Percentiles rank a stretch among this genome's conserved stretches.
phyloP scores from a whole-genome alignment of 2,113 vertebrate species.

The Dromas ardeola region DNA sequence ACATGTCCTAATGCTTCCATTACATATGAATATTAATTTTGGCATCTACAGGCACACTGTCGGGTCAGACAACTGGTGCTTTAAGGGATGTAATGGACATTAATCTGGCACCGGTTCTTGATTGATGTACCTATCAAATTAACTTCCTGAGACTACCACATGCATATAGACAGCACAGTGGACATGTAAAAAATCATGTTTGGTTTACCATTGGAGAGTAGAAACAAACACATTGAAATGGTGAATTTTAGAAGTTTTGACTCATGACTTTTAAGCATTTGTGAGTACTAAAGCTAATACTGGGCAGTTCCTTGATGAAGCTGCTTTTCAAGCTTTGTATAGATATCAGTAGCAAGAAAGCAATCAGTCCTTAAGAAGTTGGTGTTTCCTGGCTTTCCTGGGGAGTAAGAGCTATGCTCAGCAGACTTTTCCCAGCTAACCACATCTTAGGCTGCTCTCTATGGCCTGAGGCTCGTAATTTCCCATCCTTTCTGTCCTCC shows the following conservation, averaged over 20 bases:
- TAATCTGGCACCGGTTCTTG: neutral
- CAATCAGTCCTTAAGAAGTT: neutral
- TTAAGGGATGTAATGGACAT: neutral
- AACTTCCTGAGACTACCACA: neutral
- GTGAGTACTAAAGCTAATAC: neutral
- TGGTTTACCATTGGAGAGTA: neutral
- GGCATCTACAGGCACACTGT: neutral
- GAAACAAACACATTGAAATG: neutral
- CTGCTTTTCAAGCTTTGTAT: neutral
- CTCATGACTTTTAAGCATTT: neutral
- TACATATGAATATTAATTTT: neutral
- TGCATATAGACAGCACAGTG: neutral
- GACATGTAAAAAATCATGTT: fast-evolving
- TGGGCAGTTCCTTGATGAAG: neutral
- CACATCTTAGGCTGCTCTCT: neutral
- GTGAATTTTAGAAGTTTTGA: neutral
- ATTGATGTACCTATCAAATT: neutral
- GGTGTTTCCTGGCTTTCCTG: neutral
- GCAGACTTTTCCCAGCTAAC: neutral
- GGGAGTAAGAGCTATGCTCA: neutral
- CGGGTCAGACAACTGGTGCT: neutral
- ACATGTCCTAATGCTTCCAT: neutral
- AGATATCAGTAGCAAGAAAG: neutral
- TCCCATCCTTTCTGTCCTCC: neutral
- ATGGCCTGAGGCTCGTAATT: neutral